These are phyloP conservation scores for Chloebia gouldiae DNA, from an alignment of 2,113 vertebrate species.

Conservation along the genomic window DNA sequence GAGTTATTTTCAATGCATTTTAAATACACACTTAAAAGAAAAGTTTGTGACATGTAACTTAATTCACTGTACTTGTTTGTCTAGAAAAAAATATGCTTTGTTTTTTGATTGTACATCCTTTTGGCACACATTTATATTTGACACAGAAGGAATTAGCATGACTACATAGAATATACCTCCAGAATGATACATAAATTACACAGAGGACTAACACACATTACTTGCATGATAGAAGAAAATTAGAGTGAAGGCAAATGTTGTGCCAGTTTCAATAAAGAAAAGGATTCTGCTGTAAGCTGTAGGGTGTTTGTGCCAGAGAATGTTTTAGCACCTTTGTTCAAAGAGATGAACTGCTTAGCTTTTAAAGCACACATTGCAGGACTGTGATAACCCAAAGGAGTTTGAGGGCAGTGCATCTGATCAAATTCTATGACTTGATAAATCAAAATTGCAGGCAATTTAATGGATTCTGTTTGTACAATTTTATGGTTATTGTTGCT, in stretches of 20 bases:
- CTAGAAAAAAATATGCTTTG: not conserved
- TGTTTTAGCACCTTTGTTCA: not conserved
- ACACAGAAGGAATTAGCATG: not conserved
- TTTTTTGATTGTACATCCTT: not conserved
- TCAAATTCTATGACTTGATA: not conserved
- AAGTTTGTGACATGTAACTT: not conserved
- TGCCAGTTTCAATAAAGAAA: not conserved
- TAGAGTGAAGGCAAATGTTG: not conserved
- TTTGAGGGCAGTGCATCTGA: not conserved
- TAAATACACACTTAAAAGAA: not conserved
- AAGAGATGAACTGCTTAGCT: not conserved
- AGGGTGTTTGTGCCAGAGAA: not conserved
- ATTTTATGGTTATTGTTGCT: not conserved
- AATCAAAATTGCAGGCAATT: not conserved
- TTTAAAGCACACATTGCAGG: not conserved
- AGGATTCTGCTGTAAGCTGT: not conserved
- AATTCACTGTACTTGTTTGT: not conserved
- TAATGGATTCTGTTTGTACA: not conserved
- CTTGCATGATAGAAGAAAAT: not conserved
- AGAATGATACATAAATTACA: not conserved
- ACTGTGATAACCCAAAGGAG: not conserved
- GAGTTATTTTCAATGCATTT: not conserved
- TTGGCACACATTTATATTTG: not conserved
- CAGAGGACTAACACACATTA: rapidly evolving
- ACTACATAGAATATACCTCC: not conserved